A percentile compares a stretch with the other conserved stretches of the same genome.
Evolutionary conservation across 2,797 vertebrate genomes (phyloP).

Genomic region (Chloroceryle inda): DNA sequence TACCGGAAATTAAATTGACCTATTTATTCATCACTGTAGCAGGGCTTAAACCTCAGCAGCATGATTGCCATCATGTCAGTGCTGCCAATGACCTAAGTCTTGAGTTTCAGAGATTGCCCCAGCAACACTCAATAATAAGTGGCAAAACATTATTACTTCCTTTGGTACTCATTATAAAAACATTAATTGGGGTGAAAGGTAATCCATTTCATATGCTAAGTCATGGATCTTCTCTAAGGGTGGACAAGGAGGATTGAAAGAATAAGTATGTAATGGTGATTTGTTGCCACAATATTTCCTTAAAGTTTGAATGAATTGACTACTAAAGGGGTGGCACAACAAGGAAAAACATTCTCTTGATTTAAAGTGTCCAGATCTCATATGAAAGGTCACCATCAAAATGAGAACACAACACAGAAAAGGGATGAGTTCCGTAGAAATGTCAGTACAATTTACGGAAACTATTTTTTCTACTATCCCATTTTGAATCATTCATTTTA

Average conservation of each 20-base stretch:
- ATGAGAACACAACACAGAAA: not conserved
- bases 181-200: constrained; percentile 76
- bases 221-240: constrained; percentile 67
- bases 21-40: constrained; percentile 69
- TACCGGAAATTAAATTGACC: constrained; percentile 75
- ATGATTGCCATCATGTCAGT: constrained; percentile 66
- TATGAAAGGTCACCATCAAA: constrained; percentile 18
- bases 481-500: not conserved
- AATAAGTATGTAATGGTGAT: constrained; percentile 16
- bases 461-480: not conserved
- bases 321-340: not conserved
- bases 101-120: constrained; percentile 62
- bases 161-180: constrained; percentile 73
- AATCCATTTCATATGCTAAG: constrained; percentile 73
- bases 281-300: constrained; percentile 37
- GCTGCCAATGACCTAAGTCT: constrained; percentile 58
- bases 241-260: constrained; percentile 26
- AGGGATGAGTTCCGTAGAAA: not conserved
- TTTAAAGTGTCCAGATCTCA: constrained; percentile 5
- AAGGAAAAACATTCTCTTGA: not conserved
- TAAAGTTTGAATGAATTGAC: not conserved
- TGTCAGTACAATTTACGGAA: not conserved
- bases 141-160: constrained; percentile 72
- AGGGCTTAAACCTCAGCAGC: constrained; percentile 67
- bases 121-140: constrained; percentile 71